Evolutionary conservation across 2,888 invertebrate species (phyloP), one percentile per base, ranked within the genome.

Genomic region (Heliconius charithonia): DNA sequence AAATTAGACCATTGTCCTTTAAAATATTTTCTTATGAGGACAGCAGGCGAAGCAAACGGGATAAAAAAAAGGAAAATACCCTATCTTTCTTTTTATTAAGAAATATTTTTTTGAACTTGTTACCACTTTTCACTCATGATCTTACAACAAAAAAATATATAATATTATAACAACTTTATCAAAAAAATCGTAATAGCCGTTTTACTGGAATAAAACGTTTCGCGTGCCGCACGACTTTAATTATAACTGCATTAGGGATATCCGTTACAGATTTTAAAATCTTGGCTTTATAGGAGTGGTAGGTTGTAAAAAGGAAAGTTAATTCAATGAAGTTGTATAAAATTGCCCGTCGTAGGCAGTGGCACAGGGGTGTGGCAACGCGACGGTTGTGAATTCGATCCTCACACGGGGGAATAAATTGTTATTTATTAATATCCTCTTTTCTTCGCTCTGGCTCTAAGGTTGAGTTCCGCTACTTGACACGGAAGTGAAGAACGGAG

Each of bases 171-270:
- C 32, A 66, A 56, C 27, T 63, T 25, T 77, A 77, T 72, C 77
- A 72, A 77, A 77, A 77, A 51, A 45, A 56, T 51, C 45, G 27
- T 71, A 56, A 77, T 66, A 72, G 65, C 72, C 66, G 56, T 41
- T 67, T 73, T 73, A 73, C 37, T 45, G 59, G 62, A 70, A 62
- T 41, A 66, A 66, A 77, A 32, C 10, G 4, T 32, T 77, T 78
- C 29, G 77, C 73, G 73, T 78, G 77, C 62, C 9, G 77, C 77
- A 78, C 77, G 67, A 71, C n/a, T 73, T 67, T 32, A 25, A 74
- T 70, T 66, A 32, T 32, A 78, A 13, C 71, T 77, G 77, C 32
- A 72, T 59, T 67, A 71, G 25, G 67, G 66, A 67, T 59, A 59
- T 78, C 41, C 77, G 73, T 63, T 71, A 65, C 37, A 65, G 65